A percentile compares a stretch with the other conserved stretches of the same genome.
These are phyloP conservation scores for Ctenosaura bakeri DNA, from an alignment of 2,797 vertebrate species.

Conservation along the genomic window DNA sequence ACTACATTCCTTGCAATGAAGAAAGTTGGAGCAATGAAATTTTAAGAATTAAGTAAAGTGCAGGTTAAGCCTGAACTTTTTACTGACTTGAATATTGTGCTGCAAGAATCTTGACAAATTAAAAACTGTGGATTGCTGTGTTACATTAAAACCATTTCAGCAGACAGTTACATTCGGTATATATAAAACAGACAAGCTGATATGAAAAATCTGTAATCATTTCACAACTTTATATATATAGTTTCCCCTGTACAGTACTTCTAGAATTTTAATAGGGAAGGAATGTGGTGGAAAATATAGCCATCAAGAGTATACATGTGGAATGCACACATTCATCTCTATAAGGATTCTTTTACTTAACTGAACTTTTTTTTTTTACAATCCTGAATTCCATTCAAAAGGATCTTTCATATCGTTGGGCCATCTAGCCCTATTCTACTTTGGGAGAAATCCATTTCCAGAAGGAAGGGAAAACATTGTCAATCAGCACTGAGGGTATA, in stretches of 20 bases:
- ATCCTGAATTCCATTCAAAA: neutral
- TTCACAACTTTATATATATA: neutral
- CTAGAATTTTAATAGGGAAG: neutral
- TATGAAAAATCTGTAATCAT: neutral
- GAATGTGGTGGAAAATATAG: neutral
- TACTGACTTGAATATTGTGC: neutral
- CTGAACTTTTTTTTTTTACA: neutral
- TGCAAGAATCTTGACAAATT: neutral
- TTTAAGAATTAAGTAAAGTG: neutral
- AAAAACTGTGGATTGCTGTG: neutral
- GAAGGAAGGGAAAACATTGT: neutral
- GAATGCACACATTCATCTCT: neutral
- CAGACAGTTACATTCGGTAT: accelerated
- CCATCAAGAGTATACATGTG: accelerated
- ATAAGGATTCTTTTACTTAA: neutral
- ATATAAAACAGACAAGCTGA: neutral
- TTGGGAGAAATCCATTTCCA: neutral
- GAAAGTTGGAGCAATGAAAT: neutral
- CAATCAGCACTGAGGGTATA: neutral
- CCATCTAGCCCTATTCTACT: neutral
- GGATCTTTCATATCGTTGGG: neutral
- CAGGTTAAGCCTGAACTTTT: neutral
- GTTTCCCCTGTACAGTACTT: neutral
- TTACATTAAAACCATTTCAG: constrained; percentile 1
- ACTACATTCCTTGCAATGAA: neutral